Evolutionary conservation across 2,888 invertebrate genomes (phyloP), one percentile per base, ranked within the genome.

Genomic region (Cactoblastis cactorum): DNA sequence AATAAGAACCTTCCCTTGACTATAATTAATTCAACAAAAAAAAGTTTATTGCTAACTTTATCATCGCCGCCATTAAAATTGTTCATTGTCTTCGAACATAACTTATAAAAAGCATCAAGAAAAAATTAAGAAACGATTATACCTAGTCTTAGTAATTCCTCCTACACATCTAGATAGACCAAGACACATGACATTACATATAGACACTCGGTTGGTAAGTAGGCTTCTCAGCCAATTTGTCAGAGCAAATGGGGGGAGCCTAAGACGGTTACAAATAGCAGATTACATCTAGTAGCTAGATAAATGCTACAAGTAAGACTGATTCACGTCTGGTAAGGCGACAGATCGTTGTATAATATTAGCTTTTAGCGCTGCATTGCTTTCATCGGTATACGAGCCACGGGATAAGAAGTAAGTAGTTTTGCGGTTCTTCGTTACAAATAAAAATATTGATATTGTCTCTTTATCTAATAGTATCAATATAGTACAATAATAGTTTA

Each of bases 231-330:
- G 28, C 43, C 37, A 50, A 58, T 80, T 79, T 79, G 74, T 80
- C 78, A 71, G 66, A 54, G 57, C 59, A 53, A 56, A 58, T 61
- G 61, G 56, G 74, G 76, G 74, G 74, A 75, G 68, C 72, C 56
- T 56, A 52, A 61, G 81, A 81, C 80, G 73, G 67, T 63, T 70
- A 82, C 77, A 81, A 81, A 82, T 82, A 67, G 80, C 63, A 78
- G 79, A 81, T 81, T 80, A 82, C 77, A 65, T 71, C 56, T 60
- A 57, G 59, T 14, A 47, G 46, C 46, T 37, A 35, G 46, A 47
- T 35, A 47, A 15, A 47, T 47, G 46, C 35, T 19, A 35, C 46
- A 35, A 24, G 28, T 15, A 9, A 28, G 15, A 43, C 43, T 8
- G 12, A 41, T 22, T 41, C 24, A 14, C 22, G 1, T 12, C 6